These are phyloP conservation scores for Hydra vulgaris DNA, from an alignment of 30 jellyfish, hydroid and myxozoan species.

Conservation along the genomic window DNA sequence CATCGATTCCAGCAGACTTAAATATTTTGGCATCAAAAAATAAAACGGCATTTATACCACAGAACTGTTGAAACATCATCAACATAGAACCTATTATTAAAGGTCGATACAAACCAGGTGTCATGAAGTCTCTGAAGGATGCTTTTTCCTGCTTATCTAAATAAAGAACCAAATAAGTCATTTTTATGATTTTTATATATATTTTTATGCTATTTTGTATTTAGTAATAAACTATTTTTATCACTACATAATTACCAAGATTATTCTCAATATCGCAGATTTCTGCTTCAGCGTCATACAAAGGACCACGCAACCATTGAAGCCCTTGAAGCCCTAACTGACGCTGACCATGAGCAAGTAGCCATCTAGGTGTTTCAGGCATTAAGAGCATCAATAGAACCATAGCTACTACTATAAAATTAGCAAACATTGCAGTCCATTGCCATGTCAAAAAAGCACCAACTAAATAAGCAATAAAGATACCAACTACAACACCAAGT, in stretches of 20 bases:
- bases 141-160: constrained; percentile 80
- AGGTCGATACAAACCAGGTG: constrained; percentile 67
- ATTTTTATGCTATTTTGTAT: too few species aligned
- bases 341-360: constrained; percentile 68
- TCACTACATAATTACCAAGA: constrained; percentile 58
- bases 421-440: constrained; percentile 77
- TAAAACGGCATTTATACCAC: constrained; percentile 86
- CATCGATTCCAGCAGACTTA: constrained; percentile 54
- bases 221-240: too few species aligned
- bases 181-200: too few species aligned
- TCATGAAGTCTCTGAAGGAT: constrained; percentile 43
- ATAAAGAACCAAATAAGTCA: not conserved
- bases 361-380: constrained; percentile 99
- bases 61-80: constrained; percentile 90
- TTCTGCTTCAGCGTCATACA: constrained; percentile 83
- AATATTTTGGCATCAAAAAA: constrained; percentile 62
- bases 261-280: constrained; percentile 88
- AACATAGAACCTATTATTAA: constrained; percentile 54
- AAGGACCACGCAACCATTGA: constrained; percentile 72
- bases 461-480: constrained; percentile 48
- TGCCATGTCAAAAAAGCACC: constrained; percentile 56
- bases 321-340: constrained; percentile 50
- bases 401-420: constrained; percentile 49
- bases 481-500: constrained; percentile 71
- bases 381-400: constrained; percentile 55